Conservation (phyloP, 2,113 vertebrate genomes). For the Psammodynastes pulverulentus region DNA sequence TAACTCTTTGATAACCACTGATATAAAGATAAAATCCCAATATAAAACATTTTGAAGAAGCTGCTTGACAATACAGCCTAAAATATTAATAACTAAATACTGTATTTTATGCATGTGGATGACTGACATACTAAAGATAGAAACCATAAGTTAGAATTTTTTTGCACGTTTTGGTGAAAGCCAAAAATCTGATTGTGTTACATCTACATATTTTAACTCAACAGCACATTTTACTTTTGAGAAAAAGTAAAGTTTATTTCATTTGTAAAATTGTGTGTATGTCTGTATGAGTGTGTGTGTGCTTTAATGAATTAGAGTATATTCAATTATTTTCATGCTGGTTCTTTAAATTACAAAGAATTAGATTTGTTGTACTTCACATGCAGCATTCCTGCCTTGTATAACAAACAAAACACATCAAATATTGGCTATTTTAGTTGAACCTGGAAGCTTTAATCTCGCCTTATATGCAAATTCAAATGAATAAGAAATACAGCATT, state of each 20-base stretch:
- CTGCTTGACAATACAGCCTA: background rate
- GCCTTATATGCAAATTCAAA: background rate
- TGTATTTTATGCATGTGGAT: background rate
- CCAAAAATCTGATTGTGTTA: background rate
- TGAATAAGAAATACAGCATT: background rate
- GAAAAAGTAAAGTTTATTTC: background rate
- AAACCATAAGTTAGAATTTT: background rate
- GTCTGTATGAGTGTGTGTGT: background rate
- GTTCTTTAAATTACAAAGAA: background rate
- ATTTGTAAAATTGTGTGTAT: background rate
- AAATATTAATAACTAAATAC: constrained; percentile 1
- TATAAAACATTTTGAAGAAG: constrained; percentile 1
- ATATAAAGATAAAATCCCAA: background rate
- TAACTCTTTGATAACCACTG: background rate
- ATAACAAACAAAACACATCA: background rate
- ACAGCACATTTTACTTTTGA: background rate
- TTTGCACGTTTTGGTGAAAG: background rate
- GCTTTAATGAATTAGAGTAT: background rate
- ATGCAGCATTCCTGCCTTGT: background rate
- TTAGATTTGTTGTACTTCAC: background rate
- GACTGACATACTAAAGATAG: background rate
- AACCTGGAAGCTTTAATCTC: background rate
- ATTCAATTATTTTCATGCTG: background rate
- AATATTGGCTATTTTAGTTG: background rate
- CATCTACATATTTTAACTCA: background rate